Conservation (phyloP, 2,888 invertebrate genomes). For the Antitype chi region DNA sequence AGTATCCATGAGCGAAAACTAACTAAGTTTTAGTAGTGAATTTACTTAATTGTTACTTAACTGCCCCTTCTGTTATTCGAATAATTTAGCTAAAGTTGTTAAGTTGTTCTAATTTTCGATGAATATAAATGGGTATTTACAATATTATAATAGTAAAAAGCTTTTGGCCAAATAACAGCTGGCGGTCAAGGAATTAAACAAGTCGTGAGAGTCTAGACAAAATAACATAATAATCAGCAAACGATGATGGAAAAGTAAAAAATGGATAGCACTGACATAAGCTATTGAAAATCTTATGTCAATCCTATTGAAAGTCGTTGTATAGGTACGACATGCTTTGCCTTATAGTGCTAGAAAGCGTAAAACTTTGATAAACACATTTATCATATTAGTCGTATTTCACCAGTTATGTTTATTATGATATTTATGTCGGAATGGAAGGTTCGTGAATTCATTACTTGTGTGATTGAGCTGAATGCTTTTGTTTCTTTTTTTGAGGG, state of each 20-base stretch:
- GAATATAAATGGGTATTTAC: neutral
- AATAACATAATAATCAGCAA: neutral
- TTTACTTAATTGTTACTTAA: slow-evolving; percentile 8
- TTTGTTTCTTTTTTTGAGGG: too few species aligned
- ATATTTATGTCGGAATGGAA: too few species aligned
- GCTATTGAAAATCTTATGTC: neutral
- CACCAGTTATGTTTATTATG: too few species aligned
- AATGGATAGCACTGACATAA: neutral
- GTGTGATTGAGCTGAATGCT: too few species aligned
- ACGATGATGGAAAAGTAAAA: neutral
- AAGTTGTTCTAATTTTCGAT: slow-evolving; percentile 15
- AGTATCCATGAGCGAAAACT: slow-evolving; percentile 22
- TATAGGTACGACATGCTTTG: neutral
- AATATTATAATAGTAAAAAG: neutral
- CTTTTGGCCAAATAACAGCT: neutral
- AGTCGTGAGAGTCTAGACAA: neutral
- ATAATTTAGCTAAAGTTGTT: slow-evolving; percentile 28
- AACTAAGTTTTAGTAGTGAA: slow-evolving; percentile 26
- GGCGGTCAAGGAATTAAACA: neutral
- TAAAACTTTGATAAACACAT: neutral
- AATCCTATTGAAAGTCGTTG: neutral
- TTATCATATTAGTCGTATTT: too few species aligned
- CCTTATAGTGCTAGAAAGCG: neutral
- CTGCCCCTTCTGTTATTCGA: slow-evolving; percentile 6
- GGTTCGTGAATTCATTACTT: too few species aligned